These are phyloP conservation scores for Vicugna pacos DNA, from an alignment of 2,113 vertebrate species.

Conservation along the genomic window DNA sequence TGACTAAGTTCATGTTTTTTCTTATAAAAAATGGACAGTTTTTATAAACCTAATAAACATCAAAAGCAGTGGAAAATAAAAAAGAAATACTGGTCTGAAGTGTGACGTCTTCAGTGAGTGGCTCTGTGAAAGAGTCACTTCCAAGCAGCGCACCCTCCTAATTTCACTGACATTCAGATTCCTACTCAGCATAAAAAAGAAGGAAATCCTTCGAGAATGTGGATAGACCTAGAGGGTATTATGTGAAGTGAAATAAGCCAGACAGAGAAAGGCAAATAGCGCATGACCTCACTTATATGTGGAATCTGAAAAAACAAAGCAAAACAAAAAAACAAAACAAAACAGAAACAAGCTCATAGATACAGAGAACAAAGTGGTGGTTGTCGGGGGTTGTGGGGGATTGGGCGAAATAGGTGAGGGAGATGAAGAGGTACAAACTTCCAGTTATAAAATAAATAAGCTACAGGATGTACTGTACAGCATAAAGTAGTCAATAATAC, in stretches of 20 bases:
- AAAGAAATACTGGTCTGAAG: neutral
- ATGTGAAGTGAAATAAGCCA: neutral
- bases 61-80: neutral
- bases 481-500: neutral
- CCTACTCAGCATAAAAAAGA: neutral
- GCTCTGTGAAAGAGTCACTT: neutral
- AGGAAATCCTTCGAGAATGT: neutral
- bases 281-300: neutral
- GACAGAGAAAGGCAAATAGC: neutral
- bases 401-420: neutral
- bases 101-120: neutral
- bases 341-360: neutral
- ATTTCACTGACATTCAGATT: neutral
- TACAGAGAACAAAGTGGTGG: neutral
- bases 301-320: neutral
- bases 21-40: conserved; percentile 1
- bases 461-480: neutral
- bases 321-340: neutral
- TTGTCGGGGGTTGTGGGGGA: neutral
- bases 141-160: neutral
- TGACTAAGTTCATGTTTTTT: conserved; percentile 76
- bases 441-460: neutral
- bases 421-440: neutral
- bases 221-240: neutral
- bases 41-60: neutral